Percentiles rank a stretch among this genome's conserved stretches.
phyloP scores from a whole-genome alignment of 2,888 invertebrate genomes.

The Caenorhabditis afra region DNA sequence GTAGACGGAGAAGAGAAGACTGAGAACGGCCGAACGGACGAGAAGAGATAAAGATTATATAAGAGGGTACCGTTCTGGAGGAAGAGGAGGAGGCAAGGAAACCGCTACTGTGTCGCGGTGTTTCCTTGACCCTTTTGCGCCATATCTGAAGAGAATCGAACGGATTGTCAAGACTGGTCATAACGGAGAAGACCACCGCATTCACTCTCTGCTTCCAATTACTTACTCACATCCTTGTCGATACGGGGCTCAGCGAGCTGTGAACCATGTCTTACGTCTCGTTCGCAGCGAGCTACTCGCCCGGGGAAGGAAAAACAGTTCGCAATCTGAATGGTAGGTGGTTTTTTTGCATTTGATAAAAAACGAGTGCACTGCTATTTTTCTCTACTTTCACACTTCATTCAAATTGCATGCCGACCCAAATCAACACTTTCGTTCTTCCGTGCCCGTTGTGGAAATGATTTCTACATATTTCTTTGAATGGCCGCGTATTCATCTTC shows the following conservation, averaged over 20 bases:
- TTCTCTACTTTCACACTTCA: too few relatives aligned
- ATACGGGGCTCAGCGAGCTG: not conserved
- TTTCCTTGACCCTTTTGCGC: conserved; percentile 60
- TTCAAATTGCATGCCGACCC: too few relatives aligned
- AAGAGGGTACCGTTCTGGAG: conserved; percentile 35
- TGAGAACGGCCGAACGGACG: conserved; percentile 19
- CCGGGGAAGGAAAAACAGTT: conserved; percentile 70
- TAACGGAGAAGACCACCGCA: conserved; percentile 27
- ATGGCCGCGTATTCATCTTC: too few relatives aligned
- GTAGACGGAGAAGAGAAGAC: conserved; percentile 20
- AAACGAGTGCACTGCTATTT: too few relatives aligned
- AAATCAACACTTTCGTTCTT: too few relatives aligned
- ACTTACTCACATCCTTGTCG: conserved; percentile 18
- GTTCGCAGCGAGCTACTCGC: conserved; percentile 71
- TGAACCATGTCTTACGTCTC: conserved; percentile 67
- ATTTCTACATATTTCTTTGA: too few relatives aligned
- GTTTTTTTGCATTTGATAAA: not conserved
- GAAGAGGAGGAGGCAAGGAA: conserved; percentile 2
- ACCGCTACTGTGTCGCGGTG: conserved; percentile 40
- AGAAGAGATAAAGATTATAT: conserved; percentile 51
- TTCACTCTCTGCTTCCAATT: conserved; percentile 17
- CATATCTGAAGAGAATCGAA: conserved; percentile 56
- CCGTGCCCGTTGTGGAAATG: too few relatives aligned
- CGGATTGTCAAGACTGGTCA: conserved; percentile 48
- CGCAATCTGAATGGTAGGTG: conserved; percentile 62